Conservation (phyloP, 2,113 vertebrate species). For the Syngnathus floridae region DNA sequence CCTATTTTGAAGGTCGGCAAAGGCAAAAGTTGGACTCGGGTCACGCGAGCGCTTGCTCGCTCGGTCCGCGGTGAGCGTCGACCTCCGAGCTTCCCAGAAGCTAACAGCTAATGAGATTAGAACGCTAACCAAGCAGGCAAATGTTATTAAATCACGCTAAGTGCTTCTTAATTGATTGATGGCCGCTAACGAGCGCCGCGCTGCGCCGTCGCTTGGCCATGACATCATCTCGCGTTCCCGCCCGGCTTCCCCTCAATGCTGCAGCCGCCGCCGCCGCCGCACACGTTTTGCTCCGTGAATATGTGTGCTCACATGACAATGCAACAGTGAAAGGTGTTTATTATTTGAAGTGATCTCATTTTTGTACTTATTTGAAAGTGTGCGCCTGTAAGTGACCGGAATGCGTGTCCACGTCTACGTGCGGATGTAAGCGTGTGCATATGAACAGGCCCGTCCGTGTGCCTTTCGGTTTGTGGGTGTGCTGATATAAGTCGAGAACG, state of each 20-base stretch:
- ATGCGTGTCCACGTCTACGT: background rate
- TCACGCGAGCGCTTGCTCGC: background rate
- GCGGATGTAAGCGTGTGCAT: too few species aligned
- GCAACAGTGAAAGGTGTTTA: background rate
- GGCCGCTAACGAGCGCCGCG: conserved; percentile 46
- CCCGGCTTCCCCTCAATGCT: background rate
- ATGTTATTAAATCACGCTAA: conserved; percentile 99
- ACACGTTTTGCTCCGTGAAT: background rate
- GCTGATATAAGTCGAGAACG: too few species aligned
- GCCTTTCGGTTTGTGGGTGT: too few species aligned
- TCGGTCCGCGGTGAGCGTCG: conserved; percentile 48
- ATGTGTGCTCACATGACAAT: background rate
- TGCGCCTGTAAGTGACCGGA: background rate
- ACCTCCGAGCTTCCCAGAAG: conserved; percentile 86
- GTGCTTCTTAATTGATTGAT: conserved; percentile 99
- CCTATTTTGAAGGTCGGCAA: background rate
- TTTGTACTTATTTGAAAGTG: background rate
- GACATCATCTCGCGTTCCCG: conserved; percentile 2
- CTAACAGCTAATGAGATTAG: conserved; percentile 97
- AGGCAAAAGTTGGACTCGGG: background rate
- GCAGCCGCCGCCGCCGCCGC: background rate
- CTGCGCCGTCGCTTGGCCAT: background rate
- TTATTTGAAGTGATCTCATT: background rate
- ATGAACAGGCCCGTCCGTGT: too few species aligned
- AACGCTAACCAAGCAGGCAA: conserved; percentile 97